A percentile compares a stretch with the other conserved stretches of the same genome.
phyloP scores from a whole-genome alignment of 2,888 invertebrate species.

The Metellina segmentata region DNA sequence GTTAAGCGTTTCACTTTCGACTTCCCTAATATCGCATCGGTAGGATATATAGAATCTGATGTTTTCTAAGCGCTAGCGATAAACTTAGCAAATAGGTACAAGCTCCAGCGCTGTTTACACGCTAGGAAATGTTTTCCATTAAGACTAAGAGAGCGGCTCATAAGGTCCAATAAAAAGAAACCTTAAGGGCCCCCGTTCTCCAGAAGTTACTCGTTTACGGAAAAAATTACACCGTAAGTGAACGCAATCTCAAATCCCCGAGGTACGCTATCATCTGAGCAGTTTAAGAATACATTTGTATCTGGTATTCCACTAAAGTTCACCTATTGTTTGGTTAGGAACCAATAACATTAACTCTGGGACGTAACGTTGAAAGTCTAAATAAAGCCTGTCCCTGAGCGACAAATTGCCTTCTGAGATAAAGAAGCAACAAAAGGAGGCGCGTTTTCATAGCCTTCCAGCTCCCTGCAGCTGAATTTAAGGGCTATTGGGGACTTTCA shows the following conservation, averaged over 20 bases:
- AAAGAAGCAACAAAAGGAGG: conserved; percentile 55
- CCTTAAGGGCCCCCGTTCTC: conserved; percentile 41
- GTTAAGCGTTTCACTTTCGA: too few relatives aligned
- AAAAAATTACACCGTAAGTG: conserved; percentile 58
- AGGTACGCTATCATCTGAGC: conserved; percentile 60
- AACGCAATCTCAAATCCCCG: conserved; percentile 69
- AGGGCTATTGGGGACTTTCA: conserved; percentile 61
- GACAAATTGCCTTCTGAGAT: conserved; percentile 68
- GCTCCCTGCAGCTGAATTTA: conserved; percentile 65
- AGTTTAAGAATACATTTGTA: conserved; percentile 72
- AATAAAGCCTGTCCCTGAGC: conserved; percentile 69
- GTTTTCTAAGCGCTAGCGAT: not conserved
- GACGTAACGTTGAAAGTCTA: conserved; percentile 61
- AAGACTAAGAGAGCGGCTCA: conserved; percentile 26
- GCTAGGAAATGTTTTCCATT: conserved; percentile 35
- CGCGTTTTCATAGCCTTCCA: conserved; percentile 61
- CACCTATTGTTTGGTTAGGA: conserved; percentile 71
- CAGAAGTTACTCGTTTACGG: conserved; percentile 38
- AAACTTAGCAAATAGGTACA: conserved; percentile 24
- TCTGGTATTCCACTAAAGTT: conserved; percentile 68
- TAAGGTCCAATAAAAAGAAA: conserved; percentile 55
- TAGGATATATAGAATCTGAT: not conserved
- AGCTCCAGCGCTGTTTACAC: conserved; percentile 2
- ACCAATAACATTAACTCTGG: conserved; percentile 66
- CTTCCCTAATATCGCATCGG: not conserved